Base-by-base conservation (phyloP, 2,888 invertebrate genomes). In the Tenodera sinensis region DNA sequence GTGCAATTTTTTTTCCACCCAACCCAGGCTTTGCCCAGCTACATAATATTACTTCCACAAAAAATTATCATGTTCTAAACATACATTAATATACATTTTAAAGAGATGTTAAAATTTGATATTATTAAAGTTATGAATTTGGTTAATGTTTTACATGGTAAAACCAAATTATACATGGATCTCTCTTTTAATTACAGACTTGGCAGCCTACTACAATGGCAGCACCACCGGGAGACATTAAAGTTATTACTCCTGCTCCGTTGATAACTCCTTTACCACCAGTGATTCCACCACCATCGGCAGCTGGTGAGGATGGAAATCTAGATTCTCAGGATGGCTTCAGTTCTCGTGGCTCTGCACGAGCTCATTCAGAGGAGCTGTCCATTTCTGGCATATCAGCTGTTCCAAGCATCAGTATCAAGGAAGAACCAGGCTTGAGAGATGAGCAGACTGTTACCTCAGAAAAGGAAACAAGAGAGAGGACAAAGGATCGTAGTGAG, bases 231-330 rank as follows among this genome's bases (percentile, higher is more conserved):
- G 93, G 93, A 4, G 93, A 93, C 91, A 96, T 96, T 89, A 96
- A 96, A 92, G 95, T 96, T 92, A 93, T 96, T 89, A 96, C 96
- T 1, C 96, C 96, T 0, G 85, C 89, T 83, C 89, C 90, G 4
- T 87, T 91, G 89, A 92, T 93, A 92, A 92, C 92, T 4, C 93
- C 93, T 15, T 93, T 92, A 88, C 91, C 89, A 83, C 91, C 91
- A 28, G 92, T 91, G 28, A 91, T 91, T 90, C 92, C 90, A 28
- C 91, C 91, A 7, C 92, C 91, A 91, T 88, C 93, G 92, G 83
- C 92, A 89, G 90, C 90, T 88, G 83, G 89, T 84, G 89, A 88
- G 25, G 81, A 54, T 34, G 86, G 86, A 28, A 90, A 89, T 87
- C 89, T 89, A 71, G 91, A 90, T 84, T 90, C 89, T 15, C 90